phyloP scores from a whole-genome alignment of 2,797 vertebrate genomes.

The Channa striata region DNA sequence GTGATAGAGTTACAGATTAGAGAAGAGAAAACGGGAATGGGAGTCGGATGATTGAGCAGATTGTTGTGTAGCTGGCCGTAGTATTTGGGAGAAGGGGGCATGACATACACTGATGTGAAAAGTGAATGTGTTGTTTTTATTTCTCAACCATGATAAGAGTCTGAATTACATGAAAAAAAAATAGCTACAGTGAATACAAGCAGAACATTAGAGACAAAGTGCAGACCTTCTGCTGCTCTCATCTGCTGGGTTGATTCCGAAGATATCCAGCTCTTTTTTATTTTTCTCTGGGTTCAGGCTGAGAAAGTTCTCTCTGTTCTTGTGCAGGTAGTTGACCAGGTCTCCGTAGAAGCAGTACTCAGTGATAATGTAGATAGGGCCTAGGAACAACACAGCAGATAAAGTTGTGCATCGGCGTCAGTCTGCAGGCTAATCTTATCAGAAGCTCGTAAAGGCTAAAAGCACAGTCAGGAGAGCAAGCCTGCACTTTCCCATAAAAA shows the following conservation, averaged over 20 bases:
- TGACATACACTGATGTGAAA: background rate
- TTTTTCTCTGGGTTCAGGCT: conserved; percentile 90
- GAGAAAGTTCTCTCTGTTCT: conserved; percentile 96
- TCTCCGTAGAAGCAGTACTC: conserved; percentile 99
- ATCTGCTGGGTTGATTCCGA: conserved; percentile 94
- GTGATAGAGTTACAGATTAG: conserved; percentile 66
- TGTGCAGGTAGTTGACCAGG: conserved; percentile 98
- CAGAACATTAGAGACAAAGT: background rate
- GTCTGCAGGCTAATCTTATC: conserved; percentile 81
- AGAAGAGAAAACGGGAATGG: conserved; percentile 21
- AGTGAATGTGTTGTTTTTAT: background rate
- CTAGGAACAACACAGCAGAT: conserved; percentile 77
- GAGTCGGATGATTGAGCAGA: conserved; percentile 22
- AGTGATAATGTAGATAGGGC: conserved; percentile 98
- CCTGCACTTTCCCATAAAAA: conserved; percentile 72
- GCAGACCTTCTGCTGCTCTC: conserved; percentile 95
- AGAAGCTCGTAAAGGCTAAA: conserved; percentile 78
- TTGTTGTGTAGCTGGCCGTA: conserved; percentile 23
- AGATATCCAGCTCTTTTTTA: conserved; percentile 97
- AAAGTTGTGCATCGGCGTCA: conserved; percentile 62
- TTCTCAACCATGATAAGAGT: background rate
- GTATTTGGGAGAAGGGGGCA: conserved; percentile 13
- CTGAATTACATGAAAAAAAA: no score
- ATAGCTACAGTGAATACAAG: background rate
- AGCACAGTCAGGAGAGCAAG: conserved; percentile 67